Evolutionary conservation across 1,140 invertebrate genomes (phyloP).

Genomic region (Danaus melanippus): DNA sequence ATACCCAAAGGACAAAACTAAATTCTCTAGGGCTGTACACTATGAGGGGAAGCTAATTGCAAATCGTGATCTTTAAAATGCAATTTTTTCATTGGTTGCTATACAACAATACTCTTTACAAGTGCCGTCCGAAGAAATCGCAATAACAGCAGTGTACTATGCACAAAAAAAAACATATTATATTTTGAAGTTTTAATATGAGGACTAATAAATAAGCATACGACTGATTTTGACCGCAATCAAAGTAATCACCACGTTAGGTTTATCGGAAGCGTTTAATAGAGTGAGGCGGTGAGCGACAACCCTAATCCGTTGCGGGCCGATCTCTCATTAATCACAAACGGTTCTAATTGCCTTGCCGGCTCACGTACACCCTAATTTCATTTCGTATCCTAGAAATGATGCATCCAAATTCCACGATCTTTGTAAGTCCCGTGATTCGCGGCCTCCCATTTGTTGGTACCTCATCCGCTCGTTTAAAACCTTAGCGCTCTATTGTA

Average conservation of each 20-base stretch:
- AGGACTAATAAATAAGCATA: slow-evolving; percentile 15
- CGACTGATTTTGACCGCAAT: slow-evolving; percentile 16
- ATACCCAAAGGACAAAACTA: slow-evolving; percentile 11
- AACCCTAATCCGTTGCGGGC: slow-evolving; percentile 34
- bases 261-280: slow-evolving; percentile 24
- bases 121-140: too few species aligned
- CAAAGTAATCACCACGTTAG: slow-evolving; percentile 24
- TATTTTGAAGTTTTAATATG: too few species aligned
- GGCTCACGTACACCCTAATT: slow-evolving; percentile 43
- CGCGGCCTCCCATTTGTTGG: slow-evolving; percentile 5
- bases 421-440: slow-evolving; percentile 10
- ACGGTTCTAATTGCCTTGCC: slow-evolving; percentile 49
- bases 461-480: neutral
- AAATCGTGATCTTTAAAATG: too few species aligned
- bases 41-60: too few species aligned
- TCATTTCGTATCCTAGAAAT: slow-evolving; percentile 48
- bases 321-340: slow-evolving; percentile 62
- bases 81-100: too few species aligned
- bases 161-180: too few species aligned
- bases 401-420: slow-evolving; percentile 27
- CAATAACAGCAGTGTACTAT: too few species aligned
- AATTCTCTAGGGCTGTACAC: slow-evolving; percentile 10
- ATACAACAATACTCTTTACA: too few species aligned
- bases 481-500: slow-evolving; percentile 1
- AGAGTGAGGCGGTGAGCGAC: slow-evolving; percentile 20